A percentile compares a stretch with the other conserved stretches of the same genome.
These are phyloP conservation scores for Caenorhabditis japonica DNA, from an alignment of 2,888 invertebrate genomes.

Conservation along the genomic window DNA sequence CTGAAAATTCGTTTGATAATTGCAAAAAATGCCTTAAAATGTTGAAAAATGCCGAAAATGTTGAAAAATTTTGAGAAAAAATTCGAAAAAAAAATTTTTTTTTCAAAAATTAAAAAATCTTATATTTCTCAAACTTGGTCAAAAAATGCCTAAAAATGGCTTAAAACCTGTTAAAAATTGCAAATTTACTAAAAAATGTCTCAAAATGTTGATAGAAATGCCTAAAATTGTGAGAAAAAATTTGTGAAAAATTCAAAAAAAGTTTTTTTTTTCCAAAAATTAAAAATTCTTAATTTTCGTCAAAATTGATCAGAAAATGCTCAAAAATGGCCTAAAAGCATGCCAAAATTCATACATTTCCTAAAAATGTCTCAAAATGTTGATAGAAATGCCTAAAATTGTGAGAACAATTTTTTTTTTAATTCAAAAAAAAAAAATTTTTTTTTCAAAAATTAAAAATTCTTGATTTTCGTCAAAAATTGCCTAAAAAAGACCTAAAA, in stretches of 20 bases:
- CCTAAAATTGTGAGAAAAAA: too few relatives aligned
- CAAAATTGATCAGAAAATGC: background rate
- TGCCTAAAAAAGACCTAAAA: background rate
- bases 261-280: background rate
- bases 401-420: background rate
- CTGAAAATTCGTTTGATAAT: too few relatives aligned
- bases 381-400: too few relatives aligned
- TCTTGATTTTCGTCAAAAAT: background rate
- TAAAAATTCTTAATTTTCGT: background rate
- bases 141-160: background rate
- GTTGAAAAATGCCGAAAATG: background rate
- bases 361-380: too few relatives aligned
- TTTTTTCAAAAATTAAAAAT: background rate
- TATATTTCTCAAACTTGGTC: background rate
- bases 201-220: too few relatives aligned
- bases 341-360: too few relatives aligned
- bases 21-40: background rate
- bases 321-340: background rate
- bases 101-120: background rate
- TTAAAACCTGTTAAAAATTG: too few relatives aligned
- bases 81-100: background rate
- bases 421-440: background rate
- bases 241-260: background rate
- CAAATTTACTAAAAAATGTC: too few relatives aligned
- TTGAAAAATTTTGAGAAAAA: background rate